Conservation (phyloP, 2,113 vertebrate genomes). For the Hippocampus zosterae region DNA sequence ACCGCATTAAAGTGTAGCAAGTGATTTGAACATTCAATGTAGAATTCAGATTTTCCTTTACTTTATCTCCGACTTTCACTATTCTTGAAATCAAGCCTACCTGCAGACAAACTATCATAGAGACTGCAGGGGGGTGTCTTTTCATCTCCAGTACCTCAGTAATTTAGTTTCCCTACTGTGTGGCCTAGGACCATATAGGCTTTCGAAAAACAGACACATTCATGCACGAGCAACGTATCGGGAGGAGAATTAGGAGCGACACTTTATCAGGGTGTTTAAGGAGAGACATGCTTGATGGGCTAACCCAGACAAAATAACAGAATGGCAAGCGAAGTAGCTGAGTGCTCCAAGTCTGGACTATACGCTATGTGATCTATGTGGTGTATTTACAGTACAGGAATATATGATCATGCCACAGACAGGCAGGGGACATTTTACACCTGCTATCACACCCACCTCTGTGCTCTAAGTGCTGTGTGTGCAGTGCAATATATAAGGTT, state of each 20-base stretch:
- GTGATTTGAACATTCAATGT: too few relatives aligned
- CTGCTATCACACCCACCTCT: slow-evolving; percentile 40
- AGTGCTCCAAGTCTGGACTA: slow-evolving; percentile 13
- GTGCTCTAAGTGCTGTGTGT: slow-evolving; percentile 20
- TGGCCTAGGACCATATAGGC: not conserved
- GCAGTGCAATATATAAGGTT: not conserved
- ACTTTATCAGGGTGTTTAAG: not conserved
- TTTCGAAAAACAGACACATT: slow-evolving; percentile 35
- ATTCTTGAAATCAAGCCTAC: not conserved
- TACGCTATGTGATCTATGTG: not conserved
- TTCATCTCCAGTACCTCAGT: not conserved
- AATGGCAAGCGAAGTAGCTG: not conserved
- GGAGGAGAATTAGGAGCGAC: not conserved
- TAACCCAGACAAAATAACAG: not conserved
- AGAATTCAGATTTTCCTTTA: too few relatives aligned
- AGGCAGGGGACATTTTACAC: slow-evolving; percentile 31
- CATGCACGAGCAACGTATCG: slow-evolving; percentile 1
- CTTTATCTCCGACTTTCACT: not conserved
- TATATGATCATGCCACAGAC: slow-evolving; percentile 16
- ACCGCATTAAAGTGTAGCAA: too few relatives aligned
- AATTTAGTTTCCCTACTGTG: not conserved
- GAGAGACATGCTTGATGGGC: not conserved
- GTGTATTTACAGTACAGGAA: slow-evolving; percentile 7
- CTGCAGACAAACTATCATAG: not conserved
- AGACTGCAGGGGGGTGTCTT: not conserved